Percentiles rank a stretch among this genome's conserved stretches.
Evolutionary conservation across 2,797 vertebrate genomes (phyloP).

Genomic region (Falco novaeseelandiae): DNA sequence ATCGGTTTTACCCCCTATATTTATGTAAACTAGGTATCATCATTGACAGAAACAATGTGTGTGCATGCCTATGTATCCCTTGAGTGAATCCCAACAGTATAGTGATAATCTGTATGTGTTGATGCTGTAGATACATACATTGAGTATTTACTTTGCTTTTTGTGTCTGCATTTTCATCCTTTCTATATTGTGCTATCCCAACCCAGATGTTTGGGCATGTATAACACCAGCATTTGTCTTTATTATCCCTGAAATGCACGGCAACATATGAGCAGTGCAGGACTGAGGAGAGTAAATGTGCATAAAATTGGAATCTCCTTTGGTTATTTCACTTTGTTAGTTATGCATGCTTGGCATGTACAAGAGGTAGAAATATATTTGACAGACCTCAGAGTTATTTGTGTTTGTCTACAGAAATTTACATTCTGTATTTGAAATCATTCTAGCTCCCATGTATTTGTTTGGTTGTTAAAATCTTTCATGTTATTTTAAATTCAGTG

Average conservation of each 20-base stretch:
- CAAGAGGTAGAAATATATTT: background rate
- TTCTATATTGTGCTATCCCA: background rate
- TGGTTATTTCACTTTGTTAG: constrained; percentile 47
- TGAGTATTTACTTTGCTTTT: background rate
- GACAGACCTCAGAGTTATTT: constrained; percentile 35
- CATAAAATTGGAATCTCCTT: constrained; percentile 45
- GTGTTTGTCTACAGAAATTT: constrained; percentile 36
- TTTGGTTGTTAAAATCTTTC: constrained; percentile 28
- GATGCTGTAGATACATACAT: background rate
- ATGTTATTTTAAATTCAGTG: constrained; percentile 20
- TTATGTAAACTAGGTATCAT: background rate
- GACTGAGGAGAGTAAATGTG: constrained; percentile 12
- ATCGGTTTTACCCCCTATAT: background rate
- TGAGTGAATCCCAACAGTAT: background rate
- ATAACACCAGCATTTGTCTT: constrained; percentile 2
- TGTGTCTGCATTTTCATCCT: background rate
- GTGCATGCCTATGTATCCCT: background rate
- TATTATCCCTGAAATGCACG: constrained; percentile 37
- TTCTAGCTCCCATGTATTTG: background rate
- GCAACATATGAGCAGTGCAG: background rate
- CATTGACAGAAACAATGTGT: background rate
- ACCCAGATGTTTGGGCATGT: background rate
- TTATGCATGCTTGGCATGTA: constrained; percentile 25
- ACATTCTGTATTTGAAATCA: background rate
- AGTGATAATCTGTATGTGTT: background rate